Base-by-base conservation (phyloP, 2,797 vertebrate genomes). In the Pseudotriccus pelzelni region DNA sequence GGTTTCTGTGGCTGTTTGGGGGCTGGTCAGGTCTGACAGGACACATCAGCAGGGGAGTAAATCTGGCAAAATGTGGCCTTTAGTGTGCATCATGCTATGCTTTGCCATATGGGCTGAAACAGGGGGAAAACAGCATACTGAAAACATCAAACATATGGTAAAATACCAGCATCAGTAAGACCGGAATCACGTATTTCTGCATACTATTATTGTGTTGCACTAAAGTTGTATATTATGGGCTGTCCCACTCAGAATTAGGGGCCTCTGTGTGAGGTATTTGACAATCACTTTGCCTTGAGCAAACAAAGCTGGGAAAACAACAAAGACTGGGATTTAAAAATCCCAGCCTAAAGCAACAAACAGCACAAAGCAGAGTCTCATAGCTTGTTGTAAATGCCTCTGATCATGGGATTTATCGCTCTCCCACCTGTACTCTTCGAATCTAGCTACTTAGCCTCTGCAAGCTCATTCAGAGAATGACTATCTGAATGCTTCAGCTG, bases 241-340 rank as follows among this genome's bases (percentile, higher is more conserved):
- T 87, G 69, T 94, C 84, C 78, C 79, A 59, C 69, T 50, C 79
- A 78, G 89, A 92, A 91, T 75, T 68, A 86, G 63, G n/a, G 21
- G 69, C n/a, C 79, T 92, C 79, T 36, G 23, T 76, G 87, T 85
- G 93, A 77, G 84, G 76, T 87, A 52, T 80, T 94, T 9, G 5
- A 30, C 90, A 93, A 81, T 58, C 82, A 59, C 82, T 91, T 80
- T 88, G 92, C 94, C 92, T 92, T 93, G 72, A 92, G 95, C 95
- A 96, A 96, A 95, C 90, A 97, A 96, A 97, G 94, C 92, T 97
- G 95, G 56, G 92, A 94, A 95, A 96, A 94, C 94, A 95, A 82
- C 82, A 78, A 89, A 95, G 84, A 25, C 59, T 82, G 87, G 72
- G 82, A 91, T 94, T 95, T 95, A 24, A 69, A 94, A 94, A 93